A percentile compares a stretch with the other conserved stretches of the same genome.
Evolutionary conservation across 2,888 invertebrate genomes (phyloP).

Genomic region (Cephus runcator): DNA sequence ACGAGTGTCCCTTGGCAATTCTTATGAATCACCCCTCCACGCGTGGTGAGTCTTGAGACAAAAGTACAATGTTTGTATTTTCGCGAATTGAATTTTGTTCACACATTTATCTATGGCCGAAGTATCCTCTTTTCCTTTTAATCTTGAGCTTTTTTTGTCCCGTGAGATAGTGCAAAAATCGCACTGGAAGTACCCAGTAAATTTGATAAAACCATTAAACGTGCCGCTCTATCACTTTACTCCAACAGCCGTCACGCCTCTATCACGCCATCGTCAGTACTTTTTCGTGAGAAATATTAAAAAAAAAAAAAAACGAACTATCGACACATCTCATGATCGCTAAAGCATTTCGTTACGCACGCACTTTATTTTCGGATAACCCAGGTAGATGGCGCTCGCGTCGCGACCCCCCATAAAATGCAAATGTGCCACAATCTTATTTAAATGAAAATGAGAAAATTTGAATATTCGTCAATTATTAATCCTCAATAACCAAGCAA

Average conservation of each 20-base stretch:
- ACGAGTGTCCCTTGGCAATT: slow-evolving; percentile 96
- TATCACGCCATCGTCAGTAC: not conserved
- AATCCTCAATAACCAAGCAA: not conserved
- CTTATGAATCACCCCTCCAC: slow-evolving; percentile 89
- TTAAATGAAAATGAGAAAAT: not conserved
- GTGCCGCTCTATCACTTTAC: not conserved
- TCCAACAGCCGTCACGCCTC: not conserved
- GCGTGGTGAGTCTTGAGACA: slow-evolving; percentile 75
- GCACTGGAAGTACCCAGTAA: not conserved
- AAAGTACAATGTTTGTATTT: not conserved
- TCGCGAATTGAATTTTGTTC: not conserved
- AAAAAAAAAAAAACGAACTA: not conserved
- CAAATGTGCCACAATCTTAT: not conserved
- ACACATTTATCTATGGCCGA: not conserved
- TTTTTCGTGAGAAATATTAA: not conserved
- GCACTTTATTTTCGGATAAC: not conserved
- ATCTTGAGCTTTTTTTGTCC: not conserved
- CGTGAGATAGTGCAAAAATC: not conserved
- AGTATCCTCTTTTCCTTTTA: not conserved
- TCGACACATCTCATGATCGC: not conserved
- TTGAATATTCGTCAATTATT: not conserved
- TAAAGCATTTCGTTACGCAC: not conserved
- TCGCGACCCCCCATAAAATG: not conserved
- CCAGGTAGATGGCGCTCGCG: not conserved
- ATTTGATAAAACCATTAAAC: not conserved